phyloP scores from a whole-genome alignment of 2,888 invertebrate genomes.

The Pseudococcus jackbeardsleyi region DNA sequence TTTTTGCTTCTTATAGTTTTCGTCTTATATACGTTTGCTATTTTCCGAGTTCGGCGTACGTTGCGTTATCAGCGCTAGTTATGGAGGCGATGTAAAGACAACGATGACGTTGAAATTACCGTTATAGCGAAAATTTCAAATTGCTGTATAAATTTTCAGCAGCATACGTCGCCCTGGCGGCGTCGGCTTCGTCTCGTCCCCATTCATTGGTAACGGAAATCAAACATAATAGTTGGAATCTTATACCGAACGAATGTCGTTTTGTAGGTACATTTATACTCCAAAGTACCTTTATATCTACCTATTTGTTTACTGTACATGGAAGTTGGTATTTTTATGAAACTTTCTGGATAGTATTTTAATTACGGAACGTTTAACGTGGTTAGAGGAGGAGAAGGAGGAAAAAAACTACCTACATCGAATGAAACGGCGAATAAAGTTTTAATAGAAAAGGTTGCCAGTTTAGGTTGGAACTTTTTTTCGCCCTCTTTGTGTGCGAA shows the following conservation, averaged over 20 bases:
- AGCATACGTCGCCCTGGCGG: background rate
- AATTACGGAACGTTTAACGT: conserved; percentile 36
- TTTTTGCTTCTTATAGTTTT: background rate
- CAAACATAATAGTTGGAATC: background rate
- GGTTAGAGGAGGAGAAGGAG: background rate
- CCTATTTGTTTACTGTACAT: background rate
- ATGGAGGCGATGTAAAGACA: background rate
- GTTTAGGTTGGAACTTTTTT: conserved; percentile 45
- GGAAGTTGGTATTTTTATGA: conserved; percentile 3
- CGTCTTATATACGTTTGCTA: background rate
- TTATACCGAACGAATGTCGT: background rate
- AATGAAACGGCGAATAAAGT: conserved; percentile 26
- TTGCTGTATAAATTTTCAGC: background rate
- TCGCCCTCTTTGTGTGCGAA: conserved; percentile 21
- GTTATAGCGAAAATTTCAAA: background rate
- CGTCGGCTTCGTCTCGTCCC: background rate
- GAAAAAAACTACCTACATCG: background rate
- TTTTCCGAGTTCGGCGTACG: background rate
- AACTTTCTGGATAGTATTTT: background rate
- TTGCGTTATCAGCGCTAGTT: background rate
- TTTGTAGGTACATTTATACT: background rate
- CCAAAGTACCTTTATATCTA: background rate
- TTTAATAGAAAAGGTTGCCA: conserved; percentile 21
- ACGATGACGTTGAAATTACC: background rate
- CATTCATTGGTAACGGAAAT: background rate